Percentiles rank a stretch among this genome's conserved stretches.
Evolutionary conservation across 2,113 vertebrate genomes (phyloP).

Genomic region (Leucosticte australis): DNA sequence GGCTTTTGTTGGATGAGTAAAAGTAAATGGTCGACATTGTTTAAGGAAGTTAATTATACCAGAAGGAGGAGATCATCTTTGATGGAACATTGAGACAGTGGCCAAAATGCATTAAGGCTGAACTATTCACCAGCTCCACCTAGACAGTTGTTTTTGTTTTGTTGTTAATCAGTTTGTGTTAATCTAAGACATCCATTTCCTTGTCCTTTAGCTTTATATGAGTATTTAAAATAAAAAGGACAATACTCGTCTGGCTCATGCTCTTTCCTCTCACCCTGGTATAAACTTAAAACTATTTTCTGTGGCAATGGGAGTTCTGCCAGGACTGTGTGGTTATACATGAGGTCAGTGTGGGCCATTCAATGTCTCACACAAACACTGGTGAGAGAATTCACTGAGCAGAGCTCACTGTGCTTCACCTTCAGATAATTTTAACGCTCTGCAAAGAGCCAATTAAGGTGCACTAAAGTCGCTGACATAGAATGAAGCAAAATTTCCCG

Average conservation of each 20-base stretch:
- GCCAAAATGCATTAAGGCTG: conserved; percentile 5
- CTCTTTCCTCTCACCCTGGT: background rate
- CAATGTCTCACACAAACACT: background rate
- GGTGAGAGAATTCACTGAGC: background rate
- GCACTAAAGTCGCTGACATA: rapidly evolving
- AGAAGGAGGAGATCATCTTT: background rate
- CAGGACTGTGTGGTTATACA: background rate
- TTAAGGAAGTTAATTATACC: background rate
- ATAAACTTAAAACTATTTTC: background rate
- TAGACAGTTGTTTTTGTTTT: background rate
- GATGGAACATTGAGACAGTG: background rate
- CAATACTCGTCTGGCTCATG: background rate
- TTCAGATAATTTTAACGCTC: background rate
- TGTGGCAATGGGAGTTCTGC: background rate
- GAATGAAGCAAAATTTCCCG: background rate
- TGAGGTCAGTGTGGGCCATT: background rate
- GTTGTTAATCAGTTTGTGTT: background rate
- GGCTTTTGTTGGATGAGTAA: background rate
- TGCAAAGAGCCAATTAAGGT: background rate
- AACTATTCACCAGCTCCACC: background rate
- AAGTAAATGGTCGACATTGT: background rate
- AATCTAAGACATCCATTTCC: background rate
- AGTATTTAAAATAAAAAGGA: background rate
- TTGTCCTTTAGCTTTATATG: background rate
- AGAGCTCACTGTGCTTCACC: background rate